Evolutionary conservation across 2,888 invertebrate genomes (phyloP), one percentile per base, ranked within the genome.

Genomic region (Hermaeophaga mercurialis): DNA sequence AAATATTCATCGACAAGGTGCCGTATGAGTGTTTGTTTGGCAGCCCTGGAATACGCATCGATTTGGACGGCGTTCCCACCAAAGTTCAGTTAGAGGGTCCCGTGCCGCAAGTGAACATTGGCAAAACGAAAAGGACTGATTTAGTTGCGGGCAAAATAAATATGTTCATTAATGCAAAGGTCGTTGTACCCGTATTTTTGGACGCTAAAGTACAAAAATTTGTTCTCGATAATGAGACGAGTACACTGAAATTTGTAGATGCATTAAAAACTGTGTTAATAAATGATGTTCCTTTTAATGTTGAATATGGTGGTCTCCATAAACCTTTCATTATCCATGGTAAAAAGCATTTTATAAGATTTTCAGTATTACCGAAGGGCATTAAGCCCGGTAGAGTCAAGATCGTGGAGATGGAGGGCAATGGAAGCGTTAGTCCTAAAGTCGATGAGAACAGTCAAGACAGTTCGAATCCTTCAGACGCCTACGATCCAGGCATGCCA

Each of bases 11-110:
- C 43, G 93, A 98, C 73, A 90, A 90, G 6, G 82, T 87, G 58
- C 91, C 92, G 81, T 96, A 89, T 75, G 96, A 96, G 74, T 92
- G 94, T 68, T 91, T 90, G 76, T 98, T 98, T 75, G 94, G 92
- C 24, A 95, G 94, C 1, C 88, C 91, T 39, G 88, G 93, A 0
- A 84, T 94, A 43, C 85, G 86, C 1, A 87, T 96, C 7, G 86
- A 90, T 36, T 82, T 97, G 28, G 88, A 90, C 55, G 89, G 89
- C 1, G 85, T 88, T 59, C 83, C 87, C n/a, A 85, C 90, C 59
- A 80, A 85, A 38, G 83, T 98, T 1, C 88, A 91, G 69, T 80
- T 99, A 6, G 91, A 91, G 68, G 96, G 96, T 0, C 93, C 94
- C 0, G 86, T 94, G 2, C 98, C 98, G 0, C 93, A 93, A 78